phyloP scores from a whole-genome alignment of 2,888 invertebrate species.

The Oligia fasciuncula region DNA sequence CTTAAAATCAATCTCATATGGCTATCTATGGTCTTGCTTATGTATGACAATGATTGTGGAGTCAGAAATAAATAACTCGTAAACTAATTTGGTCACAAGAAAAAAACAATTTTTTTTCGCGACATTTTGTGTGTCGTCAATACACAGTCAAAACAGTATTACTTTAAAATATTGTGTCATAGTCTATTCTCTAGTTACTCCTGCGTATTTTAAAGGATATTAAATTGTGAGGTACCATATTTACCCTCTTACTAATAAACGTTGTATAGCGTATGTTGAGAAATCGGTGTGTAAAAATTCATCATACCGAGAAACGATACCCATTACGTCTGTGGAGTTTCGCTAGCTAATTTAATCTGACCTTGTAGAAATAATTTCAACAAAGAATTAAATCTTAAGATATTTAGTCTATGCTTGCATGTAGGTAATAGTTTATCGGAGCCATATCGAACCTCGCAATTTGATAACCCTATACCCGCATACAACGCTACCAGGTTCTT shows the following conservation, averaged over 20 bases:
- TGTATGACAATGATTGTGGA: constrained; percentile 4
- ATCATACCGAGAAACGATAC: no score
- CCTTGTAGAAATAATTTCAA: neutral
- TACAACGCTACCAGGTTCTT: constrained; percentile 9
- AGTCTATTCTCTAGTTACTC: constrained; percentile 3
- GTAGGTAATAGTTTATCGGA: neutral
- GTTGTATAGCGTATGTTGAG: no score
- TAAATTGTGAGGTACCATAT: constrained; percentile 3
- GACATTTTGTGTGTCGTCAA: no score
- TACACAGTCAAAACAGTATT: neutral
- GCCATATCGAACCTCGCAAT: constrained; percentile 8
- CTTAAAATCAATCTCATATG: neutral
- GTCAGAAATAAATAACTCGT: neutral
- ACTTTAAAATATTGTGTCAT: constrained; percentile 10
- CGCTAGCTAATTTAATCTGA: no score
- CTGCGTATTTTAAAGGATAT: constrained; percentile 21
- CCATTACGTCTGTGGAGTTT: no score
- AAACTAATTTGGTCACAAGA: neutral
- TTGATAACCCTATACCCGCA: neutral
- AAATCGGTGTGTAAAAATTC: no score
- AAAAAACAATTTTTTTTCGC: no score
- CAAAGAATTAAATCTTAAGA: neutral
- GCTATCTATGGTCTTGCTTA: constrained; percentile 10
- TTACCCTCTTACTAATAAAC: no score
- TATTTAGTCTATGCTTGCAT: neutral